Evolutionary conservation across 2,113 vertebrate genomes (phyloP).

Genomic region (Psilopogon haemacephalus): DNA sequence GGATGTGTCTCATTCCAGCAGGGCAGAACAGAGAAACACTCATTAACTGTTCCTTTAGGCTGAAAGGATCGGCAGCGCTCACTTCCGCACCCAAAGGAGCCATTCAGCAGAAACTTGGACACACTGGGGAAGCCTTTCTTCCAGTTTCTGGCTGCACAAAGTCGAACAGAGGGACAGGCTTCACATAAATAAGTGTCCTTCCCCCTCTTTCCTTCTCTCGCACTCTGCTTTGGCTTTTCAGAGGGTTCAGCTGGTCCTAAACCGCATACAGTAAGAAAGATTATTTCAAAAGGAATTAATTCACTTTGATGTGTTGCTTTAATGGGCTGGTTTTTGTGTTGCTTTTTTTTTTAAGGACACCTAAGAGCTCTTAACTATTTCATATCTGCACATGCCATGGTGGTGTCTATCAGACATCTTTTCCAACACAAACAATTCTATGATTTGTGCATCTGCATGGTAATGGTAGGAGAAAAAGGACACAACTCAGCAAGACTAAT

Average conservation of each 20-base stretch:
- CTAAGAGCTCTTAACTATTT: conserved; percentile 1
- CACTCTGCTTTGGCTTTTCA: conserved; percentile 31
- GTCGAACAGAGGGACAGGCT: conserved; percentile 44
- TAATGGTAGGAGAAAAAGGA: too few species aligned
- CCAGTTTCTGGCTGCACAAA: conserved; percentile 52
- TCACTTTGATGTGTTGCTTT: conserved; percentile 50
- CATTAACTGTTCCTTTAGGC: conserved; percentile 55
- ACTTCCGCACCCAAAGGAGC: conserved; percentile 60
- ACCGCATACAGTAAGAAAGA: conserved; percentile 48
- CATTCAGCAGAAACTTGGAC: conserved; percentile 63
- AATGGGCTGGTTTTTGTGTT: neutral
- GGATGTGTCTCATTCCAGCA: conserved; percentile 63
- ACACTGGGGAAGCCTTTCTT: conserved; percentile 41
- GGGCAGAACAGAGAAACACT: conserved; percentile 59
- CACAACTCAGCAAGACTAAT: neutral
- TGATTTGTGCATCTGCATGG: too few species aligned
- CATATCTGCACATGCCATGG: neutral
- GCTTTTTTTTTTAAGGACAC: neutral
- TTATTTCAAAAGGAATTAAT: conserved; percentile 44
- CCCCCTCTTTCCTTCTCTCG: neutral
- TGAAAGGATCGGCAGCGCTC: conserved; percentile 50
- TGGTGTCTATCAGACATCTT: too few species aligned
- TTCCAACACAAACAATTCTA: too few species aligned
- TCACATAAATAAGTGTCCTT: conserved; percentile 54
- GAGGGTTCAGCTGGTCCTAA: conserved; percentile 21